phyloP scores from a whole-genome alignment of 2,113 vertebrate species.

The cat (Felis catus) region F.catus_Fca126_mat1.0 CM031416.1:53465501-53466000 shows the following conservation, averaged over 20 bases:
- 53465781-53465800: neutral
- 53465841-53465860: neutral
- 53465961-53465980: neutral
- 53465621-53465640: neutral
- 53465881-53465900: neutral
- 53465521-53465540: neutral
- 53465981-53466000: neutral
- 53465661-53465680: conserved; percentile 22
- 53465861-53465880: neutral
- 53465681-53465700: neutral
- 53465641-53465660: neutral
- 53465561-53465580: neutral
- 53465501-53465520: conserved; percentile 24
- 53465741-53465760: neutral
- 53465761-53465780: neutral
- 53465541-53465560: conserved; percentile 46
- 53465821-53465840: neutral
- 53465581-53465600: neutral
- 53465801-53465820: neutral
- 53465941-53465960: neutral
- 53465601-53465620: neutral
- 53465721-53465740: neutral
- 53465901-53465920: too few relatives aligned
- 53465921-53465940: neutral
- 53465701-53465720: neutral